phyloP scores from a whole-genome alignment of 1,140 invertebrate species.

The Leucophenga varia region DNA sequence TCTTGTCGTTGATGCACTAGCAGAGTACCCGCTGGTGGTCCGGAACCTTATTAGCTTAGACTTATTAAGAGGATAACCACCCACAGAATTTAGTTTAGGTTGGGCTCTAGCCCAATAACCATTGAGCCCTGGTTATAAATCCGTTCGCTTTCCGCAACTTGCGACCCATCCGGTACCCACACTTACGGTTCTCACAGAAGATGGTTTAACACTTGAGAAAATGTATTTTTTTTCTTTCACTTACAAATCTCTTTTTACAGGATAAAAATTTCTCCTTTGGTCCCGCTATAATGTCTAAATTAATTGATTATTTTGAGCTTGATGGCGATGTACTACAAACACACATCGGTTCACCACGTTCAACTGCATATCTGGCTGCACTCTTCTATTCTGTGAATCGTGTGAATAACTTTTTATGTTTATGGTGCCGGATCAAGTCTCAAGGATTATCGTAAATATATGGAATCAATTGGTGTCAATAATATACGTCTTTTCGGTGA shows the following conservation, averaged over 20 bases:
- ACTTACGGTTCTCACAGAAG: background rate
- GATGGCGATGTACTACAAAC: constrained; percentile 74
- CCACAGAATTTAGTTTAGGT: too few species aligned
- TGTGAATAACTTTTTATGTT: constrained; percentile 62
- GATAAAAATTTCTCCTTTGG: constrained; percentile 75
- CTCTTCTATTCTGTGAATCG: constrained; percentile 66
- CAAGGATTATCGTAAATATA: constrained; percentile 62
- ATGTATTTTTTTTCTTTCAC: constrained; percentile 3
- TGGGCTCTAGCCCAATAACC: too few species aligned
- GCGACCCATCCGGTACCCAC: too few species aligned
- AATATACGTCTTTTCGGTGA: constrained; percentile 64
- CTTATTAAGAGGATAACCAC: too few species aligned
- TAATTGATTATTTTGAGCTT: constrained; percentile 65
- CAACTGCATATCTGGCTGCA: constrained; percentile 71
- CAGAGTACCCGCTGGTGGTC: too few species aligned
- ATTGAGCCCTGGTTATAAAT: too few species aligned
- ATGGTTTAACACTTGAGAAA: background rate
- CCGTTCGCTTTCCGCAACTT: too few species aligned
- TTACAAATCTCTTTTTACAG: constrained; percentile 48
- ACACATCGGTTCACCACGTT: constrained; percentile 71
- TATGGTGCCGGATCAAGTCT: constrained; percentile 60
- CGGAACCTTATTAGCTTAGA: too few species aligned
- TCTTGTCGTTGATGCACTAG: too few species aligned
- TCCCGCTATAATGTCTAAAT: constrained; percentile 68
- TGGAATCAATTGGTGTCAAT: constrained; percentile 59